Percentiles rank a stretch among this genome's conserved stretches.
These are phyloP conservation scores for Labeo catla DNA, from an alignment of 2,113 vertebrate genomes.

Conservation along the genomic window DNA sequence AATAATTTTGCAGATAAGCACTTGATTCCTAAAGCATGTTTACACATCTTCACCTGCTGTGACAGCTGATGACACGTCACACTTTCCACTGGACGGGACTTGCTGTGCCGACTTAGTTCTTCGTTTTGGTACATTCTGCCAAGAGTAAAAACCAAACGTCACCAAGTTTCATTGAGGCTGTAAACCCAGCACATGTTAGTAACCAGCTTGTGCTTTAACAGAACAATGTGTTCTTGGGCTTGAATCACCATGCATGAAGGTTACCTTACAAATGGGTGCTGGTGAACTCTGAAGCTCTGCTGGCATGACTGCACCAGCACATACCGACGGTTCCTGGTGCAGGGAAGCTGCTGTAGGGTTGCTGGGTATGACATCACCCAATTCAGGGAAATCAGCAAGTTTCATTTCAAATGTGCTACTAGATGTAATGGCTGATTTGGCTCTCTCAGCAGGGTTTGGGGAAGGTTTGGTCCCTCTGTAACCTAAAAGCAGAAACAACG, in stretches of 20 bases:
- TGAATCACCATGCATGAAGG: not conserved
- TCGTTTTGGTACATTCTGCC: constrained; percentile 45
- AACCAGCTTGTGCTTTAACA: constrained; percentile 29
- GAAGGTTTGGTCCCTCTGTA: constrained; percentile 56
- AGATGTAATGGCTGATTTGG: constrained; percentile 31
- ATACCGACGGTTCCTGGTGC: constrained; percentile 45
- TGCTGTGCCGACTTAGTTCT: constrained; percentile 20
- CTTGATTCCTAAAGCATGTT: not conserved
- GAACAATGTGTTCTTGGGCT: constrained; percentile 13
- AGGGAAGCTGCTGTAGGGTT: constrained; percentile 13
- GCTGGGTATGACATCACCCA: constrained; percentile 51
- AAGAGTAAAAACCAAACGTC: not conserved
- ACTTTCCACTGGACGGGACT: constrained; percentile 10
- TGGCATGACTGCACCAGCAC: constrained; percentile 51
- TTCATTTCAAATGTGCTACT: constrained; percentile 71
- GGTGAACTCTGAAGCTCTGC: constrained; percentile 17
- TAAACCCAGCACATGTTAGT: constrained; percentile 51
- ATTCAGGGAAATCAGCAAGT: constrained; percentile 74
- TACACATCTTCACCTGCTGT: constrained; percentile 56
- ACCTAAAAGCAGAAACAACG: constrained; percentile 51
- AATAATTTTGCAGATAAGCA: no score
- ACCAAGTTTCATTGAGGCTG: not conserved
- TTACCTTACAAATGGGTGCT: constrained; percentile 41
- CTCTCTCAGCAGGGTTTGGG: constrained; percentile 49
- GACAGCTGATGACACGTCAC: not conserved